Percentiles rank a stretch among this genome's conserved stretches.
Evolutionary conservation across 23 tunicate genomes (phyloP).

Genomic region (Oikopleura dioica): DNA sequence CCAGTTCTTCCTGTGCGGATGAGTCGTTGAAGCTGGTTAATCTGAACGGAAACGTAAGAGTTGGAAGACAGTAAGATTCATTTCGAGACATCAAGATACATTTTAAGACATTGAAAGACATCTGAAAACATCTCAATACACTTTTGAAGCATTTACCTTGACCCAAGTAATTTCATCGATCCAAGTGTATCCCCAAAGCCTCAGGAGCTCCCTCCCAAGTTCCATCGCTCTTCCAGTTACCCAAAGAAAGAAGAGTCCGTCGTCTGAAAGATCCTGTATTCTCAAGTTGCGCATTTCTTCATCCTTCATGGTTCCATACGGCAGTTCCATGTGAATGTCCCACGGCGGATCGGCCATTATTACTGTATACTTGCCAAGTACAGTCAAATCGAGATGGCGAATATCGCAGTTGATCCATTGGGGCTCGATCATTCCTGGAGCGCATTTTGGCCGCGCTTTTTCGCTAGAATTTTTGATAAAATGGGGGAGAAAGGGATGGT

Average conservation of each 20-base stretch:
- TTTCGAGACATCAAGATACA: no score
- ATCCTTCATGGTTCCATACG: conserved; percentile 99
- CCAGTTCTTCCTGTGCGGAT: conserved; percentile 97
- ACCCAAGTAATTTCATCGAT: conserved; percentile 97
- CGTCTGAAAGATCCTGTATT: conserved; percentile 87
- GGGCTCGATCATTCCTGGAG: neutral
- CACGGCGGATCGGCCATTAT: conserved; percentile 99
- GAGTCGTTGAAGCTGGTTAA: conserved; percentile 75
- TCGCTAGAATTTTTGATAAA: neutral
- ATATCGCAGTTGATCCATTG: conserved; percentile 50
- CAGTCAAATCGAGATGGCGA: conserved; percentile 56
- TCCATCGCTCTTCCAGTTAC: conserved; percentile 99
- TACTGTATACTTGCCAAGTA: conserved; percentile 80
- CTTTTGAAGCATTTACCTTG: no score
- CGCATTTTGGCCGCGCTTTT: neutral
- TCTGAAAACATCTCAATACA: no score
- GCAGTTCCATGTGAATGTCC: conserved; percentile 99
- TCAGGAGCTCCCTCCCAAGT: conserved; percentile 24
- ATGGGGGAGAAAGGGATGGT: no score
- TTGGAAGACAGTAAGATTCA: no score
- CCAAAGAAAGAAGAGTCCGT: conserved; percentile 87
- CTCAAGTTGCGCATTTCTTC: conserved; percentile 61
- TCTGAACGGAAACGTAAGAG: no score
- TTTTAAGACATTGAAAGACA: no score
- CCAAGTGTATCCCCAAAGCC: conserved; percentile 35